These are phyloP conservation scores for Parus major DNA, from an alignment of 2,113 vertebrate genomes.

Conservation along the genomic window DNA sequence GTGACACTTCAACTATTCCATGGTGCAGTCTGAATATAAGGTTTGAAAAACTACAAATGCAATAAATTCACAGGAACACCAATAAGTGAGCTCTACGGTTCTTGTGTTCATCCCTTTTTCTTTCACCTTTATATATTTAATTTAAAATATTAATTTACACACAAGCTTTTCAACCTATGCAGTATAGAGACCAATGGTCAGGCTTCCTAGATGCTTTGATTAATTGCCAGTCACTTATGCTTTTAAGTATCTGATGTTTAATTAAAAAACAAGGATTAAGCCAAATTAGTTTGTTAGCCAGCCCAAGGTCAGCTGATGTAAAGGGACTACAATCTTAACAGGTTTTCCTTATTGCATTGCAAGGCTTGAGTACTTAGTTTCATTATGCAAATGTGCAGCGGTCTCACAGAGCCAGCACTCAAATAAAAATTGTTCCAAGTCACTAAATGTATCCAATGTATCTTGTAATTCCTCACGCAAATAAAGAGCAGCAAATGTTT, in stretches of 20 bases:
- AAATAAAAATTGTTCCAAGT: slow-evolving; percentile 23
- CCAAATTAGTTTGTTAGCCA: background rate
- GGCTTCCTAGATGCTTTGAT: background rate
- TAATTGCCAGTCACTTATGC: background rate
- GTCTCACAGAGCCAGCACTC: background rate
- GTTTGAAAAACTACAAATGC: background rate
- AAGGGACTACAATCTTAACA: background rate
- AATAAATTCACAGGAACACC: background rate
- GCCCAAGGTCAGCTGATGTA: background rate
- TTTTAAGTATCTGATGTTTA: background rate
- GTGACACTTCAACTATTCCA: background rate
- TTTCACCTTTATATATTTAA: background rate
- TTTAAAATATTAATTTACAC: background rate
- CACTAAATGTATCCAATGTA: slow-evolving; percentile 8
- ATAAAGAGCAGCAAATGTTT: slow-evolving; percentile 1
- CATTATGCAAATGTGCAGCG: background rate
- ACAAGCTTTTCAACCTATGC: background rate
- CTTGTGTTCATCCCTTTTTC: background rate
- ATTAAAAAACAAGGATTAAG: background rate
- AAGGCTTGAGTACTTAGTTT: background rate
- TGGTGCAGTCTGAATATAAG: rapidly evolving
- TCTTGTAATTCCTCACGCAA: background rate
- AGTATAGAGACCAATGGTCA: rapidly evolving
- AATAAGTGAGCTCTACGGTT: rapidly evolving
- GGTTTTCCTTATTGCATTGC: background rate